These are phyloP conservation scores for Aplysina aerophoba DNA, from an alignment of 37 sponge, comb jelly and placozoan genomes.

Conservation along the genomic window DNA sequence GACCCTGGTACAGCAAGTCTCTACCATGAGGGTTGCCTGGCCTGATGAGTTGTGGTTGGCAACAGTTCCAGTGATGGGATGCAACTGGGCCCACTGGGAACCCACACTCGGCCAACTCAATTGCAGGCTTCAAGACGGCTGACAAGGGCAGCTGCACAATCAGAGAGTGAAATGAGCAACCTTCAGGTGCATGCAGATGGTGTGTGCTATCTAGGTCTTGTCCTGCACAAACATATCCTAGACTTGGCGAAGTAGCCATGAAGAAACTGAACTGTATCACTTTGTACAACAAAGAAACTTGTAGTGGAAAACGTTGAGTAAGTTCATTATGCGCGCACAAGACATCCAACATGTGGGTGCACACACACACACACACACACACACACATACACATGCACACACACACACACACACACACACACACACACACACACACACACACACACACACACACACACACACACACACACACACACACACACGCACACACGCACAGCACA, in stretches of 20 bases:
- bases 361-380: constrained; percentile 31
- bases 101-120: constrained; percentile 75
- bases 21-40: constrained; percentile 56
- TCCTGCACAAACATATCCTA: too few relatives aligned
- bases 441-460: constrained; percentile 25
- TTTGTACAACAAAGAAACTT: too few relatives aligned
- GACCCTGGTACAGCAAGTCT: constrained; percentile 63
- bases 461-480: constrained; percentile 12
- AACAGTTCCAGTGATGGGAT: constrained; percentile 55
- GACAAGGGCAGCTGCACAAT: constrained; percentile 50
- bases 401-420: neutral
- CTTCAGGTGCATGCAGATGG: neutral
- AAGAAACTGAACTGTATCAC: too few relatives aligned
- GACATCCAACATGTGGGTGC: neutral
- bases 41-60: constrained; percentile 29
- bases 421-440: constrained; percentile 5
- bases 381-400: neutral
- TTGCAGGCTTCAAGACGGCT: constrained; percentile 76
- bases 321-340: neutral
- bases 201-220: neutral
- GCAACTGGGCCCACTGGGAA: constrained; percentile 77
- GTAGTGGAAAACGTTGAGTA: too few relatives aligned
- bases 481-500: neutral
- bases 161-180: too few relatives aligned
- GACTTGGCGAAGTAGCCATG: too few relatives aligned